A percentile compares a stretch with the other conserved stretches of the same genome.
Conservation (phyloP, 2,888 invertebrate species). For the Diaprepes abbreviatus region DNA sequence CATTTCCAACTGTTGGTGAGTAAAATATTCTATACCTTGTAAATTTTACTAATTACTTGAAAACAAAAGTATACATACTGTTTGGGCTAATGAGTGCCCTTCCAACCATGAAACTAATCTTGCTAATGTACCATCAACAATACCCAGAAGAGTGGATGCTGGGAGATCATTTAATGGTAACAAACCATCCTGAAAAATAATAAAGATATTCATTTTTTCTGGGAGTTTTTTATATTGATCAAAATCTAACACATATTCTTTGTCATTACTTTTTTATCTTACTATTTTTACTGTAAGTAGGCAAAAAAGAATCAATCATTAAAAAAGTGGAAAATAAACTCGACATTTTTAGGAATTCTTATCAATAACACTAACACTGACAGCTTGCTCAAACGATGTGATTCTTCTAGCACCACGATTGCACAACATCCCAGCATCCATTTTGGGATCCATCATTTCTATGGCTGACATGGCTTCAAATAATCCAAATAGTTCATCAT, state of each 20-base stretch:
- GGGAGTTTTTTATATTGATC: no score
- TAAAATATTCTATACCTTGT: no score
- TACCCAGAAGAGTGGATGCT: conserved; percentile 87
- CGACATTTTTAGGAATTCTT: no score
- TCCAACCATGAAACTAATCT: conserved; percentile 98
- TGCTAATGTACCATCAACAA: conserved; percentile 94
- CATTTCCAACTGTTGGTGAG: no score
- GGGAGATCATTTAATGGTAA: conserved; percentile 84
- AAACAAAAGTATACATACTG: conserved; percentile 62
- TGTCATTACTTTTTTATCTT: no score
- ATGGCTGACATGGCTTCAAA: conserved; percentile 99
- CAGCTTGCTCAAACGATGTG: conserved; percentile 88
- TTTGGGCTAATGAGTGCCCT: conserved; percentile 96
- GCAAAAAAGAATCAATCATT: no score
- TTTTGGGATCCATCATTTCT: conserved; percentile 99
- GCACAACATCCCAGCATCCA: conserved; percentile 99
- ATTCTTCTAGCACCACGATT: conserved; percentile 89
- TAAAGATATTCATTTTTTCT: background rate
- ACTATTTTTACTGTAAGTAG: no score
- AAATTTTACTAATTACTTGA: no score
- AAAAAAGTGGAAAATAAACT: no score
- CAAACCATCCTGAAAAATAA: conserved; percentile 76
- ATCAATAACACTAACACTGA: conserved; percentile 72
- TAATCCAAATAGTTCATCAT: conserved; percentile 91
- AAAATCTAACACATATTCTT: no score